phyloP scores from a whole-genome alignment of 2,888 invertebrate species.

The Podotricha telesiphe region DNA sequence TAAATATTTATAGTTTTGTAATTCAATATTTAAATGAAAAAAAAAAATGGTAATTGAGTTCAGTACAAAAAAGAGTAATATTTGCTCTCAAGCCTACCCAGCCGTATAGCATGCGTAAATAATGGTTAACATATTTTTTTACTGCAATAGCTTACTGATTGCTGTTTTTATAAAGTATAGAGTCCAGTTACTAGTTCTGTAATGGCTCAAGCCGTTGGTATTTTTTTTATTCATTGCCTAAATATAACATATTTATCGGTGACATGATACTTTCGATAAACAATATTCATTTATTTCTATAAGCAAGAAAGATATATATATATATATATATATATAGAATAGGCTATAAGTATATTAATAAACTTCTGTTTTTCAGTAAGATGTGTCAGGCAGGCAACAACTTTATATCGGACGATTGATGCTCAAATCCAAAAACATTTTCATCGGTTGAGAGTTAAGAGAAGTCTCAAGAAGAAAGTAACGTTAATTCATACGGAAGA shows the following conservation, averaged over 20 bases:
- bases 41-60: background rate
- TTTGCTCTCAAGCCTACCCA: background rate
- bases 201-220: background rate
- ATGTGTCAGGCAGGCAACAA: too few relatives aligned
- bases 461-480: too few relatives aligned
- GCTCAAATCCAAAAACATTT: too few relatives aligned
- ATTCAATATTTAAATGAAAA: background rate
- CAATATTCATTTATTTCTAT: too few relatives aligned
- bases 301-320: too few relatives aligned
- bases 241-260: background rate
- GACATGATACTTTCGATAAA: too few relatives aligned
- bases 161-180: background rate
- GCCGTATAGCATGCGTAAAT: background rate
- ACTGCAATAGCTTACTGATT: background rate
- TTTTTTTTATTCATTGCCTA: background rate
- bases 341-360: too few relatives aligned
- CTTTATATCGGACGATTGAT: too few relatives aligned
- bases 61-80: background rate
- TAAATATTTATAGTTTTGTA: background rate
- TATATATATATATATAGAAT: too few relatives aligned
- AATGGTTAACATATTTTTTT: background rate
- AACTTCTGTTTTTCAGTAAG: too few relatives aligned
- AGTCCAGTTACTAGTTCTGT: background rate
- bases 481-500: too few relatives aligned
- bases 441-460: too few relatives aligned